A percentile compares a stretch with the other conserved stretches of the same genome.
Evolutionary conservation across 2,113 vertebrate genomes (phyloP).

Genomic region (Chaetodon auriga): DNA sequence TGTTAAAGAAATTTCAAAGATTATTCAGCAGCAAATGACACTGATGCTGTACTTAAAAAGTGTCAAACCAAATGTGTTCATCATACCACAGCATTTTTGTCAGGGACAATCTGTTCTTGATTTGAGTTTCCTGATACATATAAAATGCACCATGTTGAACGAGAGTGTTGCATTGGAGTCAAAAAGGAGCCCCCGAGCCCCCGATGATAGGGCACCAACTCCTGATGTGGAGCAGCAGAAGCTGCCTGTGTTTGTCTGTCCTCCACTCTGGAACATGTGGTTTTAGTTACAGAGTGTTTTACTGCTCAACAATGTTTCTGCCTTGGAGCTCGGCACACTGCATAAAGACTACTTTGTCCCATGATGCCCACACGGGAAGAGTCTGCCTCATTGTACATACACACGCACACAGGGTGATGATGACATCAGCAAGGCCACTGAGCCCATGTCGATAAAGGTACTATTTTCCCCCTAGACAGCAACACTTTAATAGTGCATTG

Average conservation of each 20-base stretch:
- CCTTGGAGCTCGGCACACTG: slow-evolving; percentile 81
- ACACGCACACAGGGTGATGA: slow-evolving; percentile 55
- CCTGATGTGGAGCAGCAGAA: slow-evolving; percentile 73
- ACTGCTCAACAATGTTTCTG: slow-evolving; percentile 87
- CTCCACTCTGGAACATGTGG: slow-evolving; percentile 85
- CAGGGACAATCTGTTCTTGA: slow-evolving; percentile 73
- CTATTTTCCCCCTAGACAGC: slow-evolving; percentile 48
- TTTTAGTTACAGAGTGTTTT: slow-evolving; percentile 87
- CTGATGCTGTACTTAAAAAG: slow-evolving; percentile 45
- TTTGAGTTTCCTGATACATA: slow-evolving; percentile 77
- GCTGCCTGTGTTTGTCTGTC: slow-evolving; percentile 76
- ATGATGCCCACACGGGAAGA: slow-evolving; percentile 80
- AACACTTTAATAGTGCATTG: slow-evolving; percentile 41
- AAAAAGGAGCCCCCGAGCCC: slow-evolving; percentile 68
- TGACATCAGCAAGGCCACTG: slow-evolving; percentile 73
- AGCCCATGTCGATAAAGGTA: slow-evolving; percentile 64
- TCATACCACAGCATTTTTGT: slow-evolving; percentile 48
- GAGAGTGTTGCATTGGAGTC: slow-evolving; percentile 69
- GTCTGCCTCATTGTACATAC: slow-evolving; percentile 58
- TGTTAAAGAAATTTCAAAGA: slow-evolving; percentile 27
- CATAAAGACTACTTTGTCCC: slow-evolving; percentile 89
- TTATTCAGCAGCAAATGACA: slow-evolving; percentile 47
- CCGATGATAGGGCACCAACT: slow-evolving; percentile 74
- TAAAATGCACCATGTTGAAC: slow-evolving; percentile 75
- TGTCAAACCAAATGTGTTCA: slow-evolving; percentile 37